Percentiles rank a stretch among this genome's conserved stretches.
Conservation (phyloP, 1,140 invertebrate genomes). For the Apis mellifera region DNA sequence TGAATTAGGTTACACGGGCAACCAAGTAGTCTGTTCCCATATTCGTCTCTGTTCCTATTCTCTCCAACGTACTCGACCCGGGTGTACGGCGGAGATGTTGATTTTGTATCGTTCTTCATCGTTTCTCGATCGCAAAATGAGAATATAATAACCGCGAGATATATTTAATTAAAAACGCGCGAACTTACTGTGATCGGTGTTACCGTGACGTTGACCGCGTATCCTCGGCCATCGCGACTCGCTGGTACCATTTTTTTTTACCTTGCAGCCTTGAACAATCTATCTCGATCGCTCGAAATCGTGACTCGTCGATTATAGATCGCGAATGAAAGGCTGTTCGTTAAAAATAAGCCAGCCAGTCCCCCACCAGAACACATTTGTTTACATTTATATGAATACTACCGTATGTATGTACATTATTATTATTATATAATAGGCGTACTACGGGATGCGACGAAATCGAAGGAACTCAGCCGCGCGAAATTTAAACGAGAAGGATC, state of each 20-base stretch:
- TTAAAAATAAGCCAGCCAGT: constrained; percentile 17
- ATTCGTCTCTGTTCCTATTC: constrained; percentile 74
- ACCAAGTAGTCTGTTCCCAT: constrained; percentile 72
- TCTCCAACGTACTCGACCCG: constrained; percentile 25
- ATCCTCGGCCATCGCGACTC: constrained; percentile 16
- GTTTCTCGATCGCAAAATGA: constrained; percentile 11
- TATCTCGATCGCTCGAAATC: no score
- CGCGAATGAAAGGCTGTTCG: background rate
- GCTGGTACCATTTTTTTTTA: constrained; percentile 21
- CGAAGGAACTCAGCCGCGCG: background rate
- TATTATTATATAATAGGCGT: constrained; percentile 36
- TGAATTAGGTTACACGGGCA: constrained; percentile 78
- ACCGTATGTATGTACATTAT: constrained; percentile 29
- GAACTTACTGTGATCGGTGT: constrained; percentile 31
- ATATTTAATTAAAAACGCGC: background rate
- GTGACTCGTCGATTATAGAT: background rate
- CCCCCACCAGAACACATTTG: constrained; percentile 2
- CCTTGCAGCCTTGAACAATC: background rate
- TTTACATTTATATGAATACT: constrained; percentile 46
- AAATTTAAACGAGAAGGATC: background rate
- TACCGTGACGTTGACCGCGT: constrained; percentile 1
- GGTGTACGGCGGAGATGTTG: constrained; percentile 3
- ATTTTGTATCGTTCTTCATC: constrained; percentile 38
- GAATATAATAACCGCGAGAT: background rate
- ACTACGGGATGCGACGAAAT: constrained; percentile 16